Evolutionary conservation across 2,797 vertebrate genomes (phyloP), one percentile per base, ranked within the genome.

Genomic region (Channa striata): DNA sequence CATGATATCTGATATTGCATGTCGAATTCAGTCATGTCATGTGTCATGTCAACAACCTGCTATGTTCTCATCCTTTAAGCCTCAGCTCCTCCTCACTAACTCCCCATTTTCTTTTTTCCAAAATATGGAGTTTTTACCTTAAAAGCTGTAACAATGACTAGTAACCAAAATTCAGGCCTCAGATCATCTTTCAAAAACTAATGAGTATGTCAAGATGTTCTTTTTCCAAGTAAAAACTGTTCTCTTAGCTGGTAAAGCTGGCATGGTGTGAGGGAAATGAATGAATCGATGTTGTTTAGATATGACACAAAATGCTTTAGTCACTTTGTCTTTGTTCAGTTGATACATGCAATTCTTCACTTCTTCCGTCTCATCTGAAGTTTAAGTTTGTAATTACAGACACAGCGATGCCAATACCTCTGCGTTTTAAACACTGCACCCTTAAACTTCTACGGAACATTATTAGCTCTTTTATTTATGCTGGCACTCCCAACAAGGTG

Each of bases 161-260:
- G 57, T 49, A 21, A 65, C 19, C 21, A 30, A 56, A 51, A 40
- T 1, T 13, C 11, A 4, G 49, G 17, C 3, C 63, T 52, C 7
- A 65, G 17, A 43, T 17, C 2, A 5, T 34, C 12, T 16, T 50
- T 56, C 14, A 63, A 25, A 77, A 73, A 58, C 25, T 13, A 17
- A 20, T 17, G 4, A 53, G 52, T 42, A 43, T 50, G 40, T 69
- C 49, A 70, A 61, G n/a, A 57, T 61, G 23, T 53, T 50, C 37
- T 33, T 65, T 11, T n/a, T 33, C 47, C 46, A 2, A 20, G 17
- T 54, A 69, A 49, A 56, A 69, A 1, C 51, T 51, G 2, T 46
- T 34, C 50, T 53, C n/a, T 50, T 11, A 54, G n/a, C 58, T 44
- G 1, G 0, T 39, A 14, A 65, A 4, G 12, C 36, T 16, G 34